phyloP scores from a whole-genome alignment of 2,113 vertebrate genomes.

The Lampris megalopsis region DNA sequence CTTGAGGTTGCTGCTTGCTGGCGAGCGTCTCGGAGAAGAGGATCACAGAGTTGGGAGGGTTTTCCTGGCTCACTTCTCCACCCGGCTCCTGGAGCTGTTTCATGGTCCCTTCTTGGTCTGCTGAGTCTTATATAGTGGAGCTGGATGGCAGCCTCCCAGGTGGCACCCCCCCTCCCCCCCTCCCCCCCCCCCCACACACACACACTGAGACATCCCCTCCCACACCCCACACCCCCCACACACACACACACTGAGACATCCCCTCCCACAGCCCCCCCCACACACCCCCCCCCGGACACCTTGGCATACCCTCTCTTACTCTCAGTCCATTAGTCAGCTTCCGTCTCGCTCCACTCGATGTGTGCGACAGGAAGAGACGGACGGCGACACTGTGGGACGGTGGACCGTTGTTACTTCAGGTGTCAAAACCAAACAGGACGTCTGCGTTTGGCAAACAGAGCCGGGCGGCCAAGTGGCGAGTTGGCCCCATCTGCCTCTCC shows the following conservation, averaged over 20 bases:
- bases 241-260: too few species aligned
- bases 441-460: slow-evolving; percentile 44
- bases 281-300: slow-evolving; percentile 52
- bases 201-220: too few species aligned
- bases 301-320: slow-evolving; percentile 62
- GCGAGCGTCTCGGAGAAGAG: slow-evolving; percentile 13
- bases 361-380: slow-evolving; percentile 53
- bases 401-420: slow-evolving; percentile 56
- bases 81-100: slow-evolving; percentile 65
- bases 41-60: neutral
- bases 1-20: slow-evolving; percentile 14
- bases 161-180: slow-evolving; percentile 47
- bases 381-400: slow-evolving; percentile 23
- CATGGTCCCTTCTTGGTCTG: slow-evolving; percentile 58
- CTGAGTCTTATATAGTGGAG: slow-evolving; percentile 79
- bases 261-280: too few species aligned
- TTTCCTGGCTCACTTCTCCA: slow-evolving; percentile 42
- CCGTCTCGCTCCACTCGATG: slow-evolving; percentile 65
- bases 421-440: slow-evolving; percentile 64
- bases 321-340: slow-evolving; percentile 82
- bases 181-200: neutral
- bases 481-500: too few species aligned
- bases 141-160: slow-evolving; percentile 66
- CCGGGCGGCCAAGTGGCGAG: too few species aligned
- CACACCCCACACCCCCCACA: too few species aligned